Percentiles rank a stretch among this genome's conserved stretches.
Conservation (phyloP, 1,140 invertebrate species). For the Megalopta genalis region DNA sequence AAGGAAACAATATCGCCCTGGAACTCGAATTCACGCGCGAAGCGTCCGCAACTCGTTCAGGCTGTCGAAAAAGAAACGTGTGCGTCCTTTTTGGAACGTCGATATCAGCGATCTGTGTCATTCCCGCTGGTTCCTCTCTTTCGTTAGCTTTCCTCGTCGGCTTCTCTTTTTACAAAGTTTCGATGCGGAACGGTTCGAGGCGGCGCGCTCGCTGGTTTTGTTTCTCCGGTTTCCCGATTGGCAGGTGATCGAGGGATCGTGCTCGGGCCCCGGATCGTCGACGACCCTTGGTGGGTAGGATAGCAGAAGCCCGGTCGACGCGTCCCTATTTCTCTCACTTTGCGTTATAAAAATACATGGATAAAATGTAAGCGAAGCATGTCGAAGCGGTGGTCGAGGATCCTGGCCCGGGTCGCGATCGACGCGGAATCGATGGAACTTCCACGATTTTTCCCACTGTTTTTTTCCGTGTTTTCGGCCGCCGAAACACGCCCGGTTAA, state of each 20-base stretch:
- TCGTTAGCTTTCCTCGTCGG: background rate
- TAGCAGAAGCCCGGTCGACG: background rate
- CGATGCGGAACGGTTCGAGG: slow-evolving; percentile 21
- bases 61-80: slow-evolving; percentile 12
- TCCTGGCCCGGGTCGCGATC: background rate
- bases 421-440: too few relatives aligned
- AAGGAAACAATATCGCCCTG: slow-evolving; percentile 30
- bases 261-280: background rate
- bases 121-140: background rate
- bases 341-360: slow-evolving; percentile 46
- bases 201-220: too few relatives aligned
- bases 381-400: background rate
- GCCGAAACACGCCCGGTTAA: too few relatives aligned
- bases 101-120: background rate
- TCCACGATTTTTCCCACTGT: too few relatives aligned
- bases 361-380: slow-evolving; percentile 41
- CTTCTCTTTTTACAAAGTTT: background rate
- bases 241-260: background rate
- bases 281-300: background rate
- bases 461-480: too few relatives aligned
- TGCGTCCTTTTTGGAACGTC: background rate
- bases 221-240: too few relatives aligned
- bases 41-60: slow-evolving; percentile 1
- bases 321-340: slow-evolving; percentile 3
- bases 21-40: slow-evolving; percentile 1